These are phyloP conservation scores for Acropora yongei DNA, from an alignment of 64 coral and sea anemone species.

Conservation along the genomic window DNA sequence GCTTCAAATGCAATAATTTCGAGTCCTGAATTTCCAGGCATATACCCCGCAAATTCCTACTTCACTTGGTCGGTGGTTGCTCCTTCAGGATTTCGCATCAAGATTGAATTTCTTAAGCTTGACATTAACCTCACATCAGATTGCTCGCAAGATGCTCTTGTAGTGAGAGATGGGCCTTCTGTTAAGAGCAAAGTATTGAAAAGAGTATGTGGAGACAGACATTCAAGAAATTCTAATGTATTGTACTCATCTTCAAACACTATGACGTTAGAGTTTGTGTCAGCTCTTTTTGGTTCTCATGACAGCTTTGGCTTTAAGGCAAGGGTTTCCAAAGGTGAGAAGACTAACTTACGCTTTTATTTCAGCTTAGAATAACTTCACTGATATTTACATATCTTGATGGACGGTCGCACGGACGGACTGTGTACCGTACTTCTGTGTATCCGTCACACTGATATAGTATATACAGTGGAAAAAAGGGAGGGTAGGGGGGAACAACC, in stretches of 20 bases:
- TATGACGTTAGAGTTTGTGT: background rate
- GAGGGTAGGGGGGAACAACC: too few relatives aligned
- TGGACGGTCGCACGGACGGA: too few relatives aligned
- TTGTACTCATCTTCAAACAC: background rate
- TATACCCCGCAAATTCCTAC: constrained; percentile 30
- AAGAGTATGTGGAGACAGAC: background rate
- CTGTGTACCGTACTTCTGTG: too few relatives aligned
- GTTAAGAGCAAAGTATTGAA: background rate
- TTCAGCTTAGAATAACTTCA: too few relatives aligned
- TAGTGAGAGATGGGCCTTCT: constrained; percentile 11
- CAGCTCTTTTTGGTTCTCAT: background rate
- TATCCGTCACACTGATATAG: too few relatives aligned
- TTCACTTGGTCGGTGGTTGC: constrained; percentile 19
- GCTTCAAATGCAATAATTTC: background rate
- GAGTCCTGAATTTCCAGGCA: constrained; percentile 25
- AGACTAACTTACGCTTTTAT: background rate
- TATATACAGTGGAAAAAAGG: too few relatives aligned
- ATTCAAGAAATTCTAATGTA: background rate
- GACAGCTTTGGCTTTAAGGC: constrained; percentile 29
- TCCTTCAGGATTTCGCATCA: constrained; percentile 32
- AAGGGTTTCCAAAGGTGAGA: constrained; percentile 13
- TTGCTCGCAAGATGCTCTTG: background rate
- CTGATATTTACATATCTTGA: too few relatives aligned
- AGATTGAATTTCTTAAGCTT: constrained; percentile 29
- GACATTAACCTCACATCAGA: background rate